These are phyloP conservation scores for Perca schrenkii DNA, from an alignment of 2,113 vertebrate species.

Conservation along the genomic window DNA sequence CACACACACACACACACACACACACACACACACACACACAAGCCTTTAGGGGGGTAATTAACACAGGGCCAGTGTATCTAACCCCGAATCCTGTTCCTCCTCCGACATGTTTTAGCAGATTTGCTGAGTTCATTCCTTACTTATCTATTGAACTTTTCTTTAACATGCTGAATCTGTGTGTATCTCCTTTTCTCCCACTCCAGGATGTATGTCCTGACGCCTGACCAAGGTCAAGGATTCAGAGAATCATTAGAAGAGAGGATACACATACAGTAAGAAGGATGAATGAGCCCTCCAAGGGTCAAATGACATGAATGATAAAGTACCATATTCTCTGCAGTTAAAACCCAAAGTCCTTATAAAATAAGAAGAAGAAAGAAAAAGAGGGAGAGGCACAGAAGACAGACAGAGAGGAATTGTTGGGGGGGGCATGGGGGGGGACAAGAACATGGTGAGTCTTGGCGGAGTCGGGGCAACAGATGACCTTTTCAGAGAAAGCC, in stretches of 20 bases:
- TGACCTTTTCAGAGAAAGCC: conserved; percentile 85
- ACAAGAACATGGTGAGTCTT: conserved; percentile 47
- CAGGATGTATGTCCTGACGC: conserved; percentile 29
- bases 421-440: conserved; percentile 5
- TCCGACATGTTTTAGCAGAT: conserved; percentile 14
- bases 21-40: conserved; percentile 33
- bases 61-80: conserved; percentile 53
- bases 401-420: conserved; percentile 22
- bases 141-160: conserved; percentile 14
- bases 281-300: conserved; percentile 26
- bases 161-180: conserved; percentile 14
- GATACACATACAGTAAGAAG: conserved; percentile 14
- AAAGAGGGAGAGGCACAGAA: conserved; percentile 16
- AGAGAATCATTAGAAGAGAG: conserved; percentile 31
- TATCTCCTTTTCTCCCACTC: not conserved
- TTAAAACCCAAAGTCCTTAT: conserved; percentile 62
- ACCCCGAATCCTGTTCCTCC: conserved; percentile 52
- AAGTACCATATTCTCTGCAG: conserved; percentile 25
- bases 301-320: conserved; percentile 60
- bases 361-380: conserved; percentile 33
- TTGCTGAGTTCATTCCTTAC: conserved; percentile 28
- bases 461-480: conserved; percentile 69
- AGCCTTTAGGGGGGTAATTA: conserved; percentile 65
- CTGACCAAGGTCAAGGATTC: conserved; percentile 52
- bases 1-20: conserved; percentile 5